Conservation (phyloP, 2,113 vertebrate species). For the Siniperca knerii region DNA sequence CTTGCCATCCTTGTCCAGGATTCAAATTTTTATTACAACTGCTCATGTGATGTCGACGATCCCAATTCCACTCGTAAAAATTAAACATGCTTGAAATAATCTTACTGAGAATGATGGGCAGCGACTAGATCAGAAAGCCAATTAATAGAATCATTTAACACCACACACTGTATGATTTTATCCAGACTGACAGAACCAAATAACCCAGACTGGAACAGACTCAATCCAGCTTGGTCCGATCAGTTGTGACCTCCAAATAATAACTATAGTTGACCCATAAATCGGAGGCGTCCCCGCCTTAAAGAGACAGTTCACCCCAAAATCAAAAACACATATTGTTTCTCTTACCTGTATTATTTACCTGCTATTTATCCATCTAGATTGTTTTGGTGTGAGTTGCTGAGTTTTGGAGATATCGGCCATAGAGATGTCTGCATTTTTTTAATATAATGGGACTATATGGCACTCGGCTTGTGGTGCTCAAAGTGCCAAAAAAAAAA, state of each 20-base stretch:
- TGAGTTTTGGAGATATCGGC: too few relatives aligned
- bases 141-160: background rate
- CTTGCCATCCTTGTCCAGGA: background rate
- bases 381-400: too few relatives aligned
- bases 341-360: too few relatives aligned
- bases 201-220: background rate
- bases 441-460: too few relatives aligned
- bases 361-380: too few relatives aligned
- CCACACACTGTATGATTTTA: background rate
- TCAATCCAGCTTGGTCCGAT: background rate
- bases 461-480: too few relatives aligned
- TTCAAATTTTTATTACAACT: background rate
- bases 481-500: too few relatives aligned
- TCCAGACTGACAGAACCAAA: background rate
- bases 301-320: too few relatives aligned
- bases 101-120: background rate
- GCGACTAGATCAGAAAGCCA: background rate
- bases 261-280: slow-evolving; percentile 4
- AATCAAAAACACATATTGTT: too few relatives aligned
- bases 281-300: background rate
- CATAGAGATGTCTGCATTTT: too few relatives aligned
- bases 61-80: background rate
- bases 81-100: background rate
- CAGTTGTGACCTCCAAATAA: slow-evolving; percentile 20
- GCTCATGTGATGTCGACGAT: background rate